Percentiles rank a stretch among this genome's conserved stretches.
phyloP scores from a whole-genome alignment of 2,113 vertebrate species.

The Xiphorhynchus elegans region DNA sequence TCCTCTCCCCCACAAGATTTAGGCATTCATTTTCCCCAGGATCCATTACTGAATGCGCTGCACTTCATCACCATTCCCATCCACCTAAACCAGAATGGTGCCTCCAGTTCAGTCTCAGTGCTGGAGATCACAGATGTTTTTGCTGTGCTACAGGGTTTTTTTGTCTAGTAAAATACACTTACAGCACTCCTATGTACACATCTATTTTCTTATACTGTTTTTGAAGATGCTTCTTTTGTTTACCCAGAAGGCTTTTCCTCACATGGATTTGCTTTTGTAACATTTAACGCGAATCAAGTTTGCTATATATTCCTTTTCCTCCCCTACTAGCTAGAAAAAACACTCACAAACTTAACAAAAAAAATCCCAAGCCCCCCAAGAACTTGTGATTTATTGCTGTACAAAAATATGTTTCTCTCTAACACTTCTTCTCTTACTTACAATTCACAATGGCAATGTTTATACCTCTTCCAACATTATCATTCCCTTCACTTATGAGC shows the following conservation, averaged over 20 bases:
- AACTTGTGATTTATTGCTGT: neutral
- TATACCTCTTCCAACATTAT: constrained; percentile 71
- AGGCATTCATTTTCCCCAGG: neutral
- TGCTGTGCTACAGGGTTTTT: neutral
- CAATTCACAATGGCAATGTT: constrained; percentile 76
- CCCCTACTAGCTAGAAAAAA: neutral
- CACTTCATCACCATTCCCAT: neutral
- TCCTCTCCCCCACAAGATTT: neutral
- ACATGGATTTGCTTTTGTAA: neutral
- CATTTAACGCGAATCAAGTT: neutral
- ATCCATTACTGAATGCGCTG: neutral
- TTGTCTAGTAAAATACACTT: neutral
- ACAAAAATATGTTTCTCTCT: neutral
- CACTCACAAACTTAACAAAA: neutral
- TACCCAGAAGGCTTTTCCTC: neutral
- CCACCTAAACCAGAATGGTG: neutral
- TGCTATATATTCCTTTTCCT: neutral
- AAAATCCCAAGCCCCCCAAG: too few species aligned
- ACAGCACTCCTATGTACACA: neutral
- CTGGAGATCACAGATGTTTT: neutral
- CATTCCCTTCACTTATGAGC: constrained; percentile 53
- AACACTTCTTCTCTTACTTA: constrained; percentile 56
- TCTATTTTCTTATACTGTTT: neutral
- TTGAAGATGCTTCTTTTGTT: neutral
- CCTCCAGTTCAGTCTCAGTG: neutral